phyloP scores from a whole-genome alignment of 2,888 invertebrate genomes.

The Nomada fucata region DNA sequence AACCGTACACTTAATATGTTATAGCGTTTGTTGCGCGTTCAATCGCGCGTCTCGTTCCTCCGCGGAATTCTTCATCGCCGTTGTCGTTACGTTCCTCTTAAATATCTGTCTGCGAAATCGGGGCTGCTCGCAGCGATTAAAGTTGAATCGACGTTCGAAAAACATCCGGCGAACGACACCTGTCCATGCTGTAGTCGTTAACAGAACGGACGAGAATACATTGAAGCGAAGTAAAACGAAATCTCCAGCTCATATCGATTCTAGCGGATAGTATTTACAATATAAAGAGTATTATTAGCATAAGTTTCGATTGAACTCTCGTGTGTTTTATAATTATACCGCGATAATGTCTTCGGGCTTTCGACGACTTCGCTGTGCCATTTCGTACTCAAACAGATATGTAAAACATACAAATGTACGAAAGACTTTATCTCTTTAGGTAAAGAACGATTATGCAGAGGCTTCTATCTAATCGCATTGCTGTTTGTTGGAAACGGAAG shows the following conservation, averaged over 20 bases:
- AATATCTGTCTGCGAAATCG: constrained; percentile 12
- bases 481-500: constrained; percentile 49
- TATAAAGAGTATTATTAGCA: too few relatives aligned
- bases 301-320: too few relatives aligned
- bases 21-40: constrained; percentile 7
- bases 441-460: constrained; percentile 52
- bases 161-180: neutral
- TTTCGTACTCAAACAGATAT: constrained; percentile 35
- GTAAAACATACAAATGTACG: constrained; percentile 35
- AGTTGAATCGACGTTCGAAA: neutral
- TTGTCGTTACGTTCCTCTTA: neutral
- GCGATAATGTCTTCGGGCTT: constrained; percentile 7
- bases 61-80: neutral
- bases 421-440: constrained; percentile 35
- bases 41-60: neutral
- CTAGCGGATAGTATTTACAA: too few relatives aligned
- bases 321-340: constrained; percentile 6
- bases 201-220: neutral
- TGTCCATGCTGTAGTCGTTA: neutral
- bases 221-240: neutral
- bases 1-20: constrained; percentile 24
- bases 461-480: constrained; percentile 51
- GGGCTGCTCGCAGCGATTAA: neutral
- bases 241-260: neutral
- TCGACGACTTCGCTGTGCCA: constrained; percentile 6